A percentile compares a stretch with the other conserved stretches of the same genome.
Evolutionary conservation across 2,888 invertebrate genomes (phyloP).

Genomic region (Chalcis sispes): DNA sequence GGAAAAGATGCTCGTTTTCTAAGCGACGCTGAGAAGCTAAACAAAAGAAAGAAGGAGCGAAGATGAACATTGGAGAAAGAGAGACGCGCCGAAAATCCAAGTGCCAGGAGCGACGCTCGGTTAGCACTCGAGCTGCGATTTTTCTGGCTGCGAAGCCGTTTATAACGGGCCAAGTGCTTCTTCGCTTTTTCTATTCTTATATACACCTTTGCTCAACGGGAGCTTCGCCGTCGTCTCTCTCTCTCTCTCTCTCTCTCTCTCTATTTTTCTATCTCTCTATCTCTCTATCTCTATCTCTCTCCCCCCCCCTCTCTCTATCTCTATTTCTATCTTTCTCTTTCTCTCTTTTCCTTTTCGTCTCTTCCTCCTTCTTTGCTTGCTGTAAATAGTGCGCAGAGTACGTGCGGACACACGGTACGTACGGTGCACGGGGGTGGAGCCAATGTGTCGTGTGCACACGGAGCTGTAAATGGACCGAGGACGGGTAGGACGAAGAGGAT

Average conservation of each 20-base stretch:
- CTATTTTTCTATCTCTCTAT: background rate
- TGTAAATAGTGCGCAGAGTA: constrained; percentile 17
- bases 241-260: background rate
- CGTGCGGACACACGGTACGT: background rate
- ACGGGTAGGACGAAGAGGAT: background rate
- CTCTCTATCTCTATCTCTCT: background rate
- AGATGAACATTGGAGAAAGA: background rate
- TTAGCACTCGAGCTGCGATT: background rate
- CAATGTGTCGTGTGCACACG: background rate
- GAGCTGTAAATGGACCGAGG: background rate
- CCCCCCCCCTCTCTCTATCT: background rate
- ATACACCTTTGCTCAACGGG: background rate
- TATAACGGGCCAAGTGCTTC: background rate
- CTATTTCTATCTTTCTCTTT: background rate
- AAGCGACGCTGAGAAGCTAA: background rate
- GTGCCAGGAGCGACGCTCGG: background rate
- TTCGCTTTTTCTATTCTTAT: constrained; percentile 10
- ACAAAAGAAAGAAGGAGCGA: background rate
- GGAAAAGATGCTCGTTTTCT: background rate
- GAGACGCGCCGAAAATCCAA: background rate
- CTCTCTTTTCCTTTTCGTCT: background rate
- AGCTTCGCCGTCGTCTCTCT: background rate
- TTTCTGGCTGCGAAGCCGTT: background rate
- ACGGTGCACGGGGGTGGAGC: no score
- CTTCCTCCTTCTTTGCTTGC: background rate